Evolutionary conservation across 2,888 invertebrate genomes (phyloP), one percentile per base, ranked within the genome.

Genomic region (Platycheirus albimanus): DNA sequence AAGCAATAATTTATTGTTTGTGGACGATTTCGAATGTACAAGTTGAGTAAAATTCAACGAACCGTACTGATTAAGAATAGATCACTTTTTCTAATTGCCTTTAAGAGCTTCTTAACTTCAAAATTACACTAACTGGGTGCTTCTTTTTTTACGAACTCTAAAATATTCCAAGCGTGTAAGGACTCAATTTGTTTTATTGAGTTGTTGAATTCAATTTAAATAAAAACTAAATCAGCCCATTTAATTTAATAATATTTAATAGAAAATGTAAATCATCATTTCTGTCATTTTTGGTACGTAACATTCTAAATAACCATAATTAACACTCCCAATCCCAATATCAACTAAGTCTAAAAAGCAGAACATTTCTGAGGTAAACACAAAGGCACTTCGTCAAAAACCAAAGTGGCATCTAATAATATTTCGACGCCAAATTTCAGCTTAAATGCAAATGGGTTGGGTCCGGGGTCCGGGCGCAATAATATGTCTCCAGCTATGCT

Each of bases 371-470:
- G 17, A 36, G 10, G 4, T 11, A 47, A 8, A 24, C 41, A 13
- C 15, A 56, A 38, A 47, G 28, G 5, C 51, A 7, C 11, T 49
- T 19, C 56, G 43, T 41, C 38, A 3, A 1, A 30, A 74, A 69
- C 19, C 36, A 51, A 58, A 64, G 41, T 75, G 64, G 75, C 64
- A 63, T 58, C 74, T 56, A 80, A 63, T 67, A 49, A 69, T 13
- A 33, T 45, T 1, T 52, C 13, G 15, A 13, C 38, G 47, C 13
- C 19, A n/a, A 71, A 36, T 67, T 15, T 43, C 30, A 41, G 52
- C 28, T 10, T 10, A 17, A 69, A 67, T 63, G 61, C 38, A 51
- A 63, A 28, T 28, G 5, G 8, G 52, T 24, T 7, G 28, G 20
- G 13, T n/a, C n/a, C n/a, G n/a, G 24, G 20, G n/a, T n/a, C n/a